A percentile compares a stretch with the other conserved stretches of the same genome.
phyloP scores from a whole-genome alignment of 2,888 invertebrate genomes.

The Ornithoptera priamus region DNA sequence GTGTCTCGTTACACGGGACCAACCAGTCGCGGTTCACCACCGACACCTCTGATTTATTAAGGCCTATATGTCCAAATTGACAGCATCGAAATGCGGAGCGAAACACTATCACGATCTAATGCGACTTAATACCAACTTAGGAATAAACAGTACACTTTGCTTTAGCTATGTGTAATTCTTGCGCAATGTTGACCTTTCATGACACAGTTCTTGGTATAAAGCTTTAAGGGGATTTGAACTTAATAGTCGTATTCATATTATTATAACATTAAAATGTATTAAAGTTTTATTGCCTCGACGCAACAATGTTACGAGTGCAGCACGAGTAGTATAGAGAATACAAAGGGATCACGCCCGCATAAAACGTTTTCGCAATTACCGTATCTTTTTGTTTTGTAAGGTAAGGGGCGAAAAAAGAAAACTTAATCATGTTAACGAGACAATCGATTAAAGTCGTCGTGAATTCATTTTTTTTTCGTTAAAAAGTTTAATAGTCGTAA shows the following conservation, averaged over 20 bases:
- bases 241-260: background rate
- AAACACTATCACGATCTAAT: constrained; percentile 24
- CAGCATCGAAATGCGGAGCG: constrained; percentile 48
- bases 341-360: background rate
- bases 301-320: no score
- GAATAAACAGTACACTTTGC: constrained; percentile 24
- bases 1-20: constrained; percentile 69
- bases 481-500: background rate
- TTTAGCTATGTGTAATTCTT: constrained; percentile 8
- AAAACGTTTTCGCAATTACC: background rate
- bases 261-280: background rate
- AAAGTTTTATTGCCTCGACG: background rate
- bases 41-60: constrained; percentile 66
- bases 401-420: background rate
- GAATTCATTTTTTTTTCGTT: background rate
- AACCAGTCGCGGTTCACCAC: constrained; percentile 56
- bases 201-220: constrained; percentile 4
- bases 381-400: background rate
- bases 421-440: background rate
- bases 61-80: constrained; percentile 63
- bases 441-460: background rate
- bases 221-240: background rate
- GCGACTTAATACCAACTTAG: constrained; percentile 20
- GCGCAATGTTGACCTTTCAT: constrained; percentile 22
- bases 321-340: background rate